Evolutionary conservation across 2,113 vertebrate genomes (phyloP).

Genomic region (Brachirus orientalis): DNA sequence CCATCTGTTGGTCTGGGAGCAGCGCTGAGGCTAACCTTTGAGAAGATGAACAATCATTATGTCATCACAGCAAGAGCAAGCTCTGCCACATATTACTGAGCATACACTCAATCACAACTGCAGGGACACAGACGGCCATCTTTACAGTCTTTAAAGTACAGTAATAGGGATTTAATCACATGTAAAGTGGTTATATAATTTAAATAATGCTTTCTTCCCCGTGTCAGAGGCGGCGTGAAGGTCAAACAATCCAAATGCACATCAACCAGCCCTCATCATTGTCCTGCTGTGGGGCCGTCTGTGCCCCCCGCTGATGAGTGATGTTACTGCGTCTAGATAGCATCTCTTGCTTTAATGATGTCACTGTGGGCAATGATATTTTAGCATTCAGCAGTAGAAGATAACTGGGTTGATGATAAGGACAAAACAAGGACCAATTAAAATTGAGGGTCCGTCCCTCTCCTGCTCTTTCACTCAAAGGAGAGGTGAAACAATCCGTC

Average conservation of each 20-base stretch:
- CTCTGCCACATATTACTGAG: constrained; percentile 1
- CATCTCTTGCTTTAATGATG: too few relatives aligned
- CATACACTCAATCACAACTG: not conserved
- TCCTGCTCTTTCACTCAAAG: too few relatives aligned
- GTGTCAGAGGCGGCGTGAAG: not conserved
- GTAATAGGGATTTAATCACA: not conserved
- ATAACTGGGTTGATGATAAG: too few relatives aligned
- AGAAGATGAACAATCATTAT: constrained; percentile 28
- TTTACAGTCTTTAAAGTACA: not conserved
- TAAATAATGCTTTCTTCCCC: not conserved
- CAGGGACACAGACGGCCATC: not conserved
- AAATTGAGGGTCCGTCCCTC: too few relatives aligned
- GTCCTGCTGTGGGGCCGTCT: too few relatives aligned
- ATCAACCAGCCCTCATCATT: too few relatives aligned
- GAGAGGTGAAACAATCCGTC: too few relatives aligned
- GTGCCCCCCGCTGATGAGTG: constrained; percentile 10
- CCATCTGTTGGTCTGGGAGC: constrained; percentile 43
- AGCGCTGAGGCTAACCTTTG: constrained; percentile 16
- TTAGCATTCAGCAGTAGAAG: too few relatives aligned
- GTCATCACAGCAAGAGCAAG: not conserved
- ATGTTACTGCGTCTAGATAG: not conserved
- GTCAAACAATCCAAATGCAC: constrained; percentile 25
- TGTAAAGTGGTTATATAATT: too few relatives aligned
- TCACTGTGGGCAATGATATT: too few relatives aligned
- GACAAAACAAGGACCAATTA: too few relatives aligned